A percentile compares a stretch with the other conserved stretches of the same genome.
Evolutionary conservation across 2,888 invertebrate species (phyloP).

Genomic region (Eucriotettix oculatus): DNA sequence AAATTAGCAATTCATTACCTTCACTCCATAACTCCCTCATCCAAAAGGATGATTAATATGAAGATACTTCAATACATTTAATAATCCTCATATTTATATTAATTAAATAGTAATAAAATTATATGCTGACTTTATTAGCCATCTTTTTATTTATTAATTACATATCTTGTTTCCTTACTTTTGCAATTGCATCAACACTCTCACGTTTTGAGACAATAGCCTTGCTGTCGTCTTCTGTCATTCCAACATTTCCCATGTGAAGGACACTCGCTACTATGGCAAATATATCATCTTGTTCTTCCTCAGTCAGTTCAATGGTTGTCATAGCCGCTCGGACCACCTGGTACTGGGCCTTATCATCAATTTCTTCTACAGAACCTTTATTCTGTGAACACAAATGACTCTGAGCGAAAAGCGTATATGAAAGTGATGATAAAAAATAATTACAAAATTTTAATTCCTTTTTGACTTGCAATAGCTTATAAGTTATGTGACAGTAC

Average conservation of each 20-base stretch:
- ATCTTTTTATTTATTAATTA: not conserved
- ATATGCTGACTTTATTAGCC: not conserved
- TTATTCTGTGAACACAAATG: conserved; percentile 24
- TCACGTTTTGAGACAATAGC: conserved; percentile 35
- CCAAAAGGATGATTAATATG: too few relatives aligned
- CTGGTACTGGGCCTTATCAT: conserved; percentile 52
- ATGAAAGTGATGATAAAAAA: not conserved
- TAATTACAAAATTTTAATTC: too few relatives aligned
- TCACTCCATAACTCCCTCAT: too few relatives aligned
- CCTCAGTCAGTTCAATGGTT: conserved; percentile 54
- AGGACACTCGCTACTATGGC: conserved; percentile 68
- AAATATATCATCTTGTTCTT: conserved; percentile 61
- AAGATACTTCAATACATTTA: too few relatives aligned
- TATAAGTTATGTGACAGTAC: not conserved
- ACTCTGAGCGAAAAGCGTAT: conserved; percentile 1
- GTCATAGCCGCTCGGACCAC: conserved; percentile 46
- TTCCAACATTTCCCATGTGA: conserved; percentile 75
- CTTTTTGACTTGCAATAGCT: too few relatives aligned
- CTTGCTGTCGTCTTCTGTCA: conserved; percentile 52
- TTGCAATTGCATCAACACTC: conserved; percentile 40
- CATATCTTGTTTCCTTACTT: conserved; percentile 33
- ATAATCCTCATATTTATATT: too few relatives aligned
- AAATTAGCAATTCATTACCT: too few relatives aligned
- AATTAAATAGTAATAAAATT: too few relatives aligned
- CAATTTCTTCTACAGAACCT: conserved; percentile 27